Evolutionary conservation across 2,797 vertebrate species (phyloP).

Genomic region (Anableps anableps): DNA sequence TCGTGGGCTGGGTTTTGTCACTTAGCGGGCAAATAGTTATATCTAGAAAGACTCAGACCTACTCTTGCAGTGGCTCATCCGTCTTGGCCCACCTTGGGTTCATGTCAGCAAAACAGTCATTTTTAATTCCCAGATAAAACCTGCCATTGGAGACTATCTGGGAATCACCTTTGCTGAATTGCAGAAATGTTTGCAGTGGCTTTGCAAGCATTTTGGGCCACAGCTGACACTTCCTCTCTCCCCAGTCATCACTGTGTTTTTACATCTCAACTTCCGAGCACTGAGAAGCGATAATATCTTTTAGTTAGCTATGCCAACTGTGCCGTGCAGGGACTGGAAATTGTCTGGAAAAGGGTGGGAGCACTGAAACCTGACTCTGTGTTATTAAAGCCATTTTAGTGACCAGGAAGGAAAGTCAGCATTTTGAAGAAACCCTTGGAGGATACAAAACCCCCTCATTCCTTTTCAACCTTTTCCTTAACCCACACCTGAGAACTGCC

Average conservation of each 20-base stretch:
- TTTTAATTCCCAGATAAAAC: conserved; percentile 55
- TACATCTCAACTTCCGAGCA: conserved; percentile 40
- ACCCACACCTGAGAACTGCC: conserved; percentile 78
- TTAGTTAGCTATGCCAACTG: conserved; percentile 42
- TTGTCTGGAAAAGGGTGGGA: conserved; percentile 29
- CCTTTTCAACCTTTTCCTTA: conserved; percentile 60
- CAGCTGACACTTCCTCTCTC: conserved; percentile 57
- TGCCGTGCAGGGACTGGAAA: conserved; percentile 17
- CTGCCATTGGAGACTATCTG: conserved; percentile 52
- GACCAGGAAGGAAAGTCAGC: conserved; percentile 73
- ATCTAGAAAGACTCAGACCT: conserved; percentile 32
- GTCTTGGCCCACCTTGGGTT: conserved; percentile 36
- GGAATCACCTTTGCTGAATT: conserved; percentile 69
- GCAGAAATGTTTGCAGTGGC: conserved; percentile 55
- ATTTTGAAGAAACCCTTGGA: conserved; percentile 69
- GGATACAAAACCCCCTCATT: conserved; percentile 50
- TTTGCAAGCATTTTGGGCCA: conserved; percentile 54
- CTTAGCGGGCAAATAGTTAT: conserved; percentile 13
- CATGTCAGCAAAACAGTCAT: conserved; percentile 66
- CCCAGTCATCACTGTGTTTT: conserved; percentile 36
- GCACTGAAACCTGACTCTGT: conserved; percentile 56
- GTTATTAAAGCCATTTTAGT: conserved; percentile 63
- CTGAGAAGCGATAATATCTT: conserved; percentile 34
- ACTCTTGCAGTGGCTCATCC: conserved; percentile 44
- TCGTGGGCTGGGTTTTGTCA: conserved; percentile 18